Base-by-base conservation (phyloP, 1,140 invertebrate species). In the Lasaia peninsularis region DNA sequence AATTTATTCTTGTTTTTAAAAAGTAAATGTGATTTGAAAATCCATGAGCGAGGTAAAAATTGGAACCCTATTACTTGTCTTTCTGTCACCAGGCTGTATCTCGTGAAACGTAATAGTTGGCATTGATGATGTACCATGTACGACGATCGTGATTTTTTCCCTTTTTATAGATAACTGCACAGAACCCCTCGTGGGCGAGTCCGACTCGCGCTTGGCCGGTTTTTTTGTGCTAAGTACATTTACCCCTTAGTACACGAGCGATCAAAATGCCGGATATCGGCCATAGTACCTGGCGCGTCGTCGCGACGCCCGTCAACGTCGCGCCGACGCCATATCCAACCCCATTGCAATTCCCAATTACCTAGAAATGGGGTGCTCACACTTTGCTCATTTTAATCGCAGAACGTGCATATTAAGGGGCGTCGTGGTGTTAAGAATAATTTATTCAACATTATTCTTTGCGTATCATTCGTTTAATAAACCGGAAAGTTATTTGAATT, bases 301-400 rank as follows among this genome's bases (percentile, higher is more conserved):
- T 56, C 68, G 65, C 65, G 67, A 62, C 65, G 63, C 63, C 55
- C 56, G 68, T 16, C 71, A 65, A 63, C 62, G 67, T 61, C 66
- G 51, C 40, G 37, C 50, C 58, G 69, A 34, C 65, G 65, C 56
- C 52, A 59, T 28, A 28, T 33, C 52, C 71, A 71, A 80, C 77
- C 78, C 75, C 69, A 50, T 58, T 77, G 76, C 74, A 79, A 81
- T 83, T 83, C 75, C 55, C 79, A 81, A 81, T 85, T 79, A 80
- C 74, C 67, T 67, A 52, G 69, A 71, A 75, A 62, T 65, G 60
- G 73, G 71, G 72, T 72, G 75, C 54, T 56, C 40, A 65, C 37
- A 44, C 40, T 75, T 40, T 55, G 53, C 53, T 55, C 53, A 55
- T 40, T 55, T 55, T 55, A 55, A 40, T 55, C 21, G 14, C 14